phyloP scores from a whole-genome alignment of 2,797 vertebrate species.

The Zenarchopterus dispar region DNA sequence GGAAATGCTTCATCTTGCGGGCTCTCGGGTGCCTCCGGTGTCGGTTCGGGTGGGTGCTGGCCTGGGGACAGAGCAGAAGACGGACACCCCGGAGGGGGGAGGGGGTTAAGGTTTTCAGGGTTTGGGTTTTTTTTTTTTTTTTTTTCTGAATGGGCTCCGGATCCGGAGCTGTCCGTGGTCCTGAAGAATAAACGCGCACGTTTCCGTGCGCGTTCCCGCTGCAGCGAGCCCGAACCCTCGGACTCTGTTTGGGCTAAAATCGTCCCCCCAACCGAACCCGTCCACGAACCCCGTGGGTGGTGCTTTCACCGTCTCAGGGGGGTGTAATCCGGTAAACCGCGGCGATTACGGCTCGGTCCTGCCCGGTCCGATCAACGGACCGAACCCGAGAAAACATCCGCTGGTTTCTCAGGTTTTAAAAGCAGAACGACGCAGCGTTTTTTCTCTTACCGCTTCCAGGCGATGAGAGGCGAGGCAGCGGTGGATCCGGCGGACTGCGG shows the following conservation, averaged over 20 bases:
- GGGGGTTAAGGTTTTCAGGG: background rate
- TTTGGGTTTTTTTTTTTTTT: no score
- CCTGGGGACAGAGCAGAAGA: conserved; percentile 38
- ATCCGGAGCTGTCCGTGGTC: conserved; percentile 73
- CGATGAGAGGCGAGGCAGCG: background rate
- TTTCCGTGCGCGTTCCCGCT: background rate
- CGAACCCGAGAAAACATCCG: no score
- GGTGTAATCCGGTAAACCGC: background rate
- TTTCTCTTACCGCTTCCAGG: conserved; percentile 37
- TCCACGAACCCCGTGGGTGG: rapidly evolving
- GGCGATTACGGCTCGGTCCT: background rate
- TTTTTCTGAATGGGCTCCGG: conserved; percentile 22
- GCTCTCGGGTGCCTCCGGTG: conserved; percentile 28
- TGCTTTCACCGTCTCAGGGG: background rate
- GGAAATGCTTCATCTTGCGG: conserved; percentile 84
- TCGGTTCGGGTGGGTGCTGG: background rate
- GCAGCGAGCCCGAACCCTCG: background rate
- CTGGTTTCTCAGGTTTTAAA: no score
- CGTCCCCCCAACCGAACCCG: rapidly evolving
- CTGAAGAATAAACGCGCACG: conserved; percentile 25
- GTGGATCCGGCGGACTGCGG: conserved; percentile 1
- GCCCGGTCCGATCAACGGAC: conserved; percentile 27
- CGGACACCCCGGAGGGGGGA: no score
- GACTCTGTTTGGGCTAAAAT: background rate
- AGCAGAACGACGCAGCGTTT: rapidly evolving